These are phyloP conservation scores for Rhagonycha fulva DNA, from an alignment of 2,888 invertebrate genomes.

Conservation along the genomic window DNA sequence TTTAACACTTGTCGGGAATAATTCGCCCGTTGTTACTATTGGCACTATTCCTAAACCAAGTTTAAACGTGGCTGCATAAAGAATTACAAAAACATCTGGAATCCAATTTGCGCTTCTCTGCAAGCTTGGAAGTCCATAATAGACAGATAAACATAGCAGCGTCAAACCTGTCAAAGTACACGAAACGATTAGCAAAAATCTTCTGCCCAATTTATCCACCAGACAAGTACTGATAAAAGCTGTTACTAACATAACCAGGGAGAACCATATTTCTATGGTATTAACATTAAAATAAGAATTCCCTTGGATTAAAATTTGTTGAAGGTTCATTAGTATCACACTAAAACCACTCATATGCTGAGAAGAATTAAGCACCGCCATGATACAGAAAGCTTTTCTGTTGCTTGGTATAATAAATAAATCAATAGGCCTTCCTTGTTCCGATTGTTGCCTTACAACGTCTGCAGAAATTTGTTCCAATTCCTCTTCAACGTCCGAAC, in stretches of 20 bases:
- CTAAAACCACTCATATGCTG: conserved; percentile 47
- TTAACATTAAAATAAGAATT: conserved; percentile 41
- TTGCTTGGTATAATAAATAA: conserved; percentile 44
- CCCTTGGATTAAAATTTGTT: conserved; percentile 42
- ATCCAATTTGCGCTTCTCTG: neutral
- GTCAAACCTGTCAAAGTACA: neutral
- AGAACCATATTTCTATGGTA: conserved; percentile 4
- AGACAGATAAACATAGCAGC: neutral
- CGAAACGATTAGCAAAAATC: neutral
- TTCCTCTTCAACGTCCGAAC: conserved; percentile 38
- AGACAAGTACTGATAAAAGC: neutral
- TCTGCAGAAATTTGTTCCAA: conserved; percentile 42
- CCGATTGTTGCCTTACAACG: conserved; percentile 41
- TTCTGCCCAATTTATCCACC: neutral
- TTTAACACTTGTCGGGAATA: neutral
- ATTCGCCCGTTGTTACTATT: neutral
- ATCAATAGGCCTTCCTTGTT: conserved; percentile 43
- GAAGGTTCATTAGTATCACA: conserved; percentile 48
- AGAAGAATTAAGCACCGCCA: conserved; percentile 43
- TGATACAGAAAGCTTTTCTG: conserved; percentile 43
- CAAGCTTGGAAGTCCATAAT: neutral
- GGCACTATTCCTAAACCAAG: neutral
- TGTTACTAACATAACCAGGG: neutral
- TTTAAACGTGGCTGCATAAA: neutral
- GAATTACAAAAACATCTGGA: neutral